Percentiles rank a stretch among this genome's conserved stretches.
Evolutionary conservation across 2,113 vertebrate species (phyloP).

Genomic region (Oostethus manadensis): DNA sequence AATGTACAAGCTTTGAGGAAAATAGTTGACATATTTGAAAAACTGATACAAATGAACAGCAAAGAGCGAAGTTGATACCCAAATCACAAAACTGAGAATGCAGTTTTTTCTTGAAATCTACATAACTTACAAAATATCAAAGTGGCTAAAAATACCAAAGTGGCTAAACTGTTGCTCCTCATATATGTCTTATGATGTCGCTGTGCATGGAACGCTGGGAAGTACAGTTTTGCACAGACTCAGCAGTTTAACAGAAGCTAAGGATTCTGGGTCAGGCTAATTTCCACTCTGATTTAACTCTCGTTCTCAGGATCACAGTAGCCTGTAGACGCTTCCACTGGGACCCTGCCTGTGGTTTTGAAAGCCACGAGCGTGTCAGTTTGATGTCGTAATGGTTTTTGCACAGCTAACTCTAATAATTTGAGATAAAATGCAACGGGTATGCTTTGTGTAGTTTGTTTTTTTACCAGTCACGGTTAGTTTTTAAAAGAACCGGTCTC

Average conservation of each 20-base stretch:
- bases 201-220: too few species aligned
- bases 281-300: slow-evolving; percentile 23
- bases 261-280: slow-evolving; percentile 13
- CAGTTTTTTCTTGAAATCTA: too few species aligned
- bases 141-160: too few species aligned
- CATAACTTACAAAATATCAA: too few species aligned
- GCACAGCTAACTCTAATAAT: slow-evolving; percentile 34
- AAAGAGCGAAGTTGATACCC: too few species aligned
- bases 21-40: too few species aligned
- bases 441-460: slow-evolving; percentile 38
- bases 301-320: slow-evolving; percentile 33
- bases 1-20: too few species aligned
- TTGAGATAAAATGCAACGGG: slow-evolving; percentile 46
- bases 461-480: background rate
- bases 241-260: slow-evolving; percentile 23
- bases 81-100: too few species aligned
- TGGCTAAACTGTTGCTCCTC: too few species aligned
- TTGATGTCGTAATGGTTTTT: slow-evolving; percentile 44
- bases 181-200: too few species aligned
- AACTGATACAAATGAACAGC: too few species aligned
- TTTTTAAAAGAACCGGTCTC: too few species aligned
- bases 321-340: slow-evolving; percentile 31
- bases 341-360: slow-evolving; percentile 37
- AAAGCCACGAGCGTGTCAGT: slow-evolving; percentile 44
- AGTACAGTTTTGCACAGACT: background rate